phyloP scores from a whole-genome alignment of 2,888 invertebrate genomes.

The Thyatira batis region DNA sequence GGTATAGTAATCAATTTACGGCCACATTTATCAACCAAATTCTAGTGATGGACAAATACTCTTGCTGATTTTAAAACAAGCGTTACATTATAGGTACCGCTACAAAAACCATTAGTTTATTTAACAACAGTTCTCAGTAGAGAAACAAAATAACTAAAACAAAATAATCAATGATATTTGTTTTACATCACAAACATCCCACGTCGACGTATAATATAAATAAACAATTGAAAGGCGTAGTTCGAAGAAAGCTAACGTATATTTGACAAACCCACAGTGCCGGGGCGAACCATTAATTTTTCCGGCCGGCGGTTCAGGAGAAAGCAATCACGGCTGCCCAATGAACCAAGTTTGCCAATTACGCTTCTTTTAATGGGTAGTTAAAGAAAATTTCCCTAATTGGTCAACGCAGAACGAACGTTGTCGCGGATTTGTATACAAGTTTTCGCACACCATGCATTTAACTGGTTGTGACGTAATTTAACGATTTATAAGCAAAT shows the following conservation, averaged over 20 bases:
- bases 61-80: too few species aligned
- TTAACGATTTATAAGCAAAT: too few species aligned
- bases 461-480: too few species aligned
- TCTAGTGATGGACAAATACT: too few species aligned
- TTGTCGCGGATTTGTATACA: constrained; percentile 36
- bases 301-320: constrained; percentile 53
- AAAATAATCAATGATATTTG: too few species aligned
- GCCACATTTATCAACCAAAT: background rate
- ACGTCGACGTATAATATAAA: constrained; percentile 30
- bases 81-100: background rate
- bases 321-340: constrained; percentile 68
- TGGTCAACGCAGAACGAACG: constrained; percentile 51
- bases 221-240: constrained; percentile 36
- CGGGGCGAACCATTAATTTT: constrained; percentile 60
- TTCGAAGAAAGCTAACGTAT: constrained; percentile 31
- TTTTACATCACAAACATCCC: background rate
- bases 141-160: too few species aligned
- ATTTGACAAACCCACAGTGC: constrained; percentile 48
- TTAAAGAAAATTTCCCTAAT: constrained; percentile 66
- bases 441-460: constrained; percentile 6
- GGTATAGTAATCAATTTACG: background rate
- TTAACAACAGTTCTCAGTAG: too few species aligned
- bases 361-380: constrained; percentile 68
- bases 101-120: too few species aligned
- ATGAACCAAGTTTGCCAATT: constrained; percentile 73